Conservation (phyloP, 2,113 vertebrate genomes). For the Probosciger aterrimus region DNA sequence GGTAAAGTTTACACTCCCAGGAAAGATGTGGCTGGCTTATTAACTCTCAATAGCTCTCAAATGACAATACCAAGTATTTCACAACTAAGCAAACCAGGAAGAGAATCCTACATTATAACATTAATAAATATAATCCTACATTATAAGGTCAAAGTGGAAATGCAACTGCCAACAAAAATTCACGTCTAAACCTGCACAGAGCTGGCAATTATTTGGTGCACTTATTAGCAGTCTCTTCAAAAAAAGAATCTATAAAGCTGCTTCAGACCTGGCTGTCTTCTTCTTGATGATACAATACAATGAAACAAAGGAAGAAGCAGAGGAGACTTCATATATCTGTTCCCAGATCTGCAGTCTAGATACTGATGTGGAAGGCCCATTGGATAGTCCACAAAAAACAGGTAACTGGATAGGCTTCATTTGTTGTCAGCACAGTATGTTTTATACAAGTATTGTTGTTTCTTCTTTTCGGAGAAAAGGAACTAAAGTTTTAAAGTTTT, state of each 20-base stretch:
- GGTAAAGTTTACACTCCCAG: neutral
- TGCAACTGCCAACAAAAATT: neutral
- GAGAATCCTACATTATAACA: neutral
- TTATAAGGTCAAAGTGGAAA: neutral
- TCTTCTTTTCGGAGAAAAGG: neutral
- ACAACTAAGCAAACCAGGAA: neutral
- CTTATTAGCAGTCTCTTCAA: neutral
- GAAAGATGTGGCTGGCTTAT: neutral
- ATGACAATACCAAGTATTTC: neutral
- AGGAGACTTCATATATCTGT: neutral
- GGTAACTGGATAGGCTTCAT: neutral
- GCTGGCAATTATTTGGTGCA: neutral
- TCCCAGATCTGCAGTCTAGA: neutral
- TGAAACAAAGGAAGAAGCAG: neutral
- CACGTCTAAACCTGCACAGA: neutral
- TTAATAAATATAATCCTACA: neutral
- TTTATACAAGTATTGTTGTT: neutral
- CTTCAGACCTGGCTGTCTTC: neutral
- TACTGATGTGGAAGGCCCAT: neutral
- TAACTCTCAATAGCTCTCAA: neutral
- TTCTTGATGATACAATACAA: neutral
- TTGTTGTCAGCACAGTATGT: neutral
- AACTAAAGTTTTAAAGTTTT: neutral
- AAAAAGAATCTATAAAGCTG: neutral
- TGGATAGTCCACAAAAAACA: neutral